Evolutionary conservation across 2,113 vertebrate genomes (phyloP).

Genomic region (Oreochromis niloticus): DNA sequence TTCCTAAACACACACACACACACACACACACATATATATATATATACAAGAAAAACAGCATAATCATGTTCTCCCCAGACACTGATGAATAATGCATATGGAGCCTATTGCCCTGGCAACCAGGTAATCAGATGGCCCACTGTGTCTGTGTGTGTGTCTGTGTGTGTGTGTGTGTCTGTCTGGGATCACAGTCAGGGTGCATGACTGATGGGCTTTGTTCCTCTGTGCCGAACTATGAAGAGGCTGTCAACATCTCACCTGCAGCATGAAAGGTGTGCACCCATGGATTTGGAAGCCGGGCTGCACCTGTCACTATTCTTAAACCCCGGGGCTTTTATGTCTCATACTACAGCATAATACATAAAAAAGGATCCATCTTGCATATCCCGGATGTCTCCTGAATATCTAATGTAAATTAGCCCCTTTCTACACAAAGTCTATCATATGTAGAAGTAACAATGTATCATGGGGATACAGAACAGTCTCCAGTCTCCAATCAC

Average conservation of each 20-base stretch:
- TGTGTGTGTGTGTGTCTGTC: background rate
- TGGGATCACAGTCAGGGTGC: background rate
- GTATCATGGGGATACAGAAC: background rate
- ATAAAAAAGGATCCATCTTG: background rate
- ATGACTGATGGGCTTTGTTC: background rate
- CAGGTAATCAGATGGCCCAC: background rate
- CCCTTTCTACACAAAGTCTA: background rate
- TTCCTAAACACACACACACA: background rate
- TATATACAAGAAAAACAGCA: background rate
- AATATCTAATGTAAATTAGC: background rate
- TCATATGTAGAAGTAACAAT: background rate
- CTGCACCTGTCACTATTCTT: background rate
- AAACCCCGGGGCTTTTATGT: background rate
- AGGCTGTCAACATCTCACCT: background rate
- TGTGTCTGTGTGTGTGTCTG: background rate
- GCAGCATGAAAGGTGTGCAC: background rate
- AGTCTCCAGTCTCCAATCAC: background rate
- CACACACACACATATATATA: background rate
- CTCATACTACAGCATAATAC: background rate
- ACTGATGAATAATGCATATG: constrained; percentile 27
- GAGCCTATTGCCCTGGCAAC: background rate
- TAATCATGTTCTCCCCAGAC: constrained; percentile 23
- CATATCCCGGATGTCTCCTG: background rate
- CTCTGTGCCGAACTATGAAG: background rate
- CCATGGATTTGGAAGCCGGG: background rate